These are phyloP conservation scores for human DNA, from an alignment of 2,113 vertebrate genomes.

Conservation along the genomic window DNA sequence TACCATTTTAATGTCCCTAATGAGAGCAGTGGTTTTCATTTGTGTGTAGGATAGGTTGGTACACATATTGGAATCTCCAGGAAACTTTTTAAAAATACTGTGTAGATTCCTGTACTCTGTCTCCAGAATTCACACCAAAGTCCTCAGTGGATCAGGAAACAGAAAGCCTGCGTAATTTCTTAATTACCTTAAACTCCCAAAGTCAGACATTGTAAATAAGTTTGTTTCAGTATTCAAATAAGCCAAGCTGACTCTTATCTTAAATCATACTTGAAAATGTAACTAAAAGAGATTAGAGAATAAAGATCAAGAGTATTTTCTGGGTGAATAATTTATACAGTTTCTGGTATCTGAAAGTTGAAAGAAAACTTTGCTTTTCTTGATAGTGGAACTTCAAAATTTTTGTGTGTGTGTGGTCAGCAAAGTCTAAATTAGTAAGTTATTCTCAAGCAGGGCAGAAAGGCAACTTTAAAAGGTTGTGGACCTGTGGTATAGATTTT, in stretches of 20 bases:
- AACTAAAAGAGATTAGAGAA: neutral
- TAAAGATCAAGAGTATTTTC: neutral
- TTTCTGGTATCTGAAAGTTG: neutral
- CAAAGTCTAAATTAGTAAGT: neutral
- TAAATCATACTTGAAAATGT: neutral
- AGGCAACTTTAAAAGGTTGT: neutral
- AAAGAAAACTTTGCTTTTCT: constrained; percentile 19
- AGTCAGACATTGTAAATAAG: neutral
- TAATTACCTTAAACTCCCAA: neutral
- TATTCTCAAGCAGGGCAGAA: neutral
- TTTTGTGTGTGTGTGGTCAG: neutral
- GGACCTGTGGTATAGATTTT: neutral
- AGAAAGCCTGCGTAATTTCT: neutral
- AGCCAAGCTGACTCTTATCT: neutral
- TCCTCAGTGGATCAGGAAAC: neutral
- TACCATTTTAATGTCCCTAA: neutral
- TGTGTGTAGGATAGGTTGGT: neutral
- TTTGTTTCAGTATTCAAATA: neutral
- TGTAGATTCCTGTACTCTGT: neutral
- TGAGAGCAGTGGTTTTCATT: neutral
- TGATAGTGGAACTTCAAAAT: neutral
- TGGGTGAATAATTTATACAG: neutral
- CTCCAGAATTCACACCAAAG: neutral
- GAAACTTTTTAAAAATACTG: neutral
- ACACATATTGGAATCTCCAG: neutral